These are phyloP conservation scores for Taenaris catops DNA, from an alignment of 2,888 invertebrate species.

Conservation along the genomic window DNA sequence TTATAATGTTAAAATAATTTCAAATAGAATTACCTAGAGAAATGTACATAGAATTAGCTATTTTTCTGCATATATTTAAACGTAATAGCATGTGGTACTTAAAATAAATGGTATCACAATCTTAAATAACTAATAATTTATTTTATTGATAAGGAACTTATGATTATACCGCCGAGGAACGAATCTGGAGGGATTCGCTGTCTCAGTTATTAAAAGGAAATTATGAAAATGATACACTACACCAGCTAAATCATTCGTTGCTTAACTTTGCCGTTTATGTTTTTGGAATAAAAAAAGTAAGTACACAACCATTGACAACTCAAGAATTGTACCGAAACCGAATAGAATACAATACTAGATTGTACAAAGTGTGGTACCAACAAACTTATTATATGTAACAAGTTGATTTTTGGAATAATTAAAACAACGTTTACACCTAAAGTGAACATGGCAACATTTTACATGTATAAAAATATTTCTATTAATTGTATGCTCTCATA, in stretches of 20 bases:
- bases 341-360: slow-evolving; percentile 24
- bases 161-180: slow-evolving; percentile 59
- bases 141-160: slow-evolving; percentile 73
- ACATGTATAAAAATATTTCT: slow-evolving; percentile 76
- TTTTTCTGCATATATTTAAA: slow-evolving; percentile 42
- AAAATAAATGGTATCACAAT: slow-evolving; percentile 76
- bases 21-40: slow-evolving; percentile 48
- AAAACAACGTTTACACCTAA: slow-evolving; percentile 56
- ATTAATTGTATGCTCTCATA: slow-evolving; percentile 70
- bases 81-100: slow-evolving; percentile 54
- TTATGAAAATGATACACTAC: slow-evolving; percentile 55
- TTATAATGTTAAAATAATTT: slow-evolving; percentile 48
- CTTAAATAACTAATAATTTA: slow-evolving; percentile 59
- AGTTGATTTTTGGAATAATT: slow-evolving; percentile 28
- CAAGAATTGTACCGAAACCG: slow-evolving; percentile 40
- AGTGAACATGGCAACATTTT: slow-evolving; percentile 76
- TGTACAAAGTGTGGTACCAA: slow-evolving; percentile 26
- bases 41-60: slow-evolving; percentile 58
- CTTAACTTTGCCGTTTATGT: slow-evolving; percentile 21
- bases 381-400: slow-evolving; percentile 12
- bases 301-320: slow-evolving; percentile 73
- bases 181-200: slow-evolving; percentile 32
- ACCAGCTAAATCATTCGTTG: slow-evolving; percentile 28
- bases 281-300: slow-evolving; percentile 40
- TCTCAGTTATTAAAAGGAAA: slow-evolving; percentile 43